A percentile compares a stretch with the other conserved stretches of the same genome.
Conservation (phyloP, 2,888 invertebrate genomes). For the Meganola albula region DNA sequence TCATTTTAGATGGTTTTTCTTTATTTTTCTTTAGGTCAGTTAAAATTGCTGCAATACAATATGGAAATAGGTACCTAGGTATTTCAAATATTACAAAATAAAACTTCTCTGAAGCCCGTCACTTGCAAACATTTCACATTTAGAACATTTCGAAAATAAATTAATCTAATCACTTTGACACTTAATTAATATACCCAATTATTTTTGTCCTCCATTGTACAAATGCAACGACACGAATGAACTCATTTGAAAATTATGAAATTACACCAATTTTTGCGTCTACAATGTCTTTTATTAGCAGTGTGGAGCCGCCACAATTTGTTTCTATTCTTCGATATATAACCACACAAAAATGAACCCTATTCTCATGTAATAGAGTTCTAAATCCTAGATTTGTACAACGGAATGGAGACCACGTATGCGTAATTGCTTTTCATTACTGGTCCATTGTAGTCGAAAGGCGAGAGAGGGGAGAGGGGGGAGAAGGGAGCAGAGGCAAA, state of each 20-base stretch:
- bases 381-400: slow-evolving; percentile 21
- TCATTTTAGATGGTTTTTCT: too few relatives aligned
- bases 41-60: too few relatives aligned
- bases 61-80: too few relatives aligned
- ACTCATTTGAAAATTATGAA: slow-evolving; percentile 62
- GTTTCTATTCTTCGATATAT: slow-evolving; percentile 58
- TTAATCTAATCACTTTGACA: too few relatives aligned
- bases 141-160: too few relatives aligned
- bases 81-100: too few relatives aligned
- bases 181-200: too few relatives aligned
- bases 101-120: too few relatives aligned
- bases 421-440: slow-evolving; percentile 77
- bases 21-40: too few relatives aligned
- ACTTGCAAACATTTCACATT: too few relatives aligned
- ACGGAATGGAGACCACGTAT: slow-evolving; percentile 66
- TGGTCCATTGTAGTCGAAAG: slow-evolving; percentile 59
- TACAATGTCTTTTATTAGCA: slow-evolving; percentile 73
- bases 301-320: slow-evolving; percentile 61
- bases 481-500: slow-evolving; percentile 37
- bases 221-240: slow-evolving; percentile 30
- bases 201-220: slow-evolving; percentile 31
- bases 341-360: slow-evolving; percentile 27
- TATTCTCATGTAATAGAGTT: slow-evolving; percentile 29
- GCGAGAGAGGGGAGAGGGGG: slow-evolving; percentile 28
- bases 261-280: slow-evolving; percentile 66